A percentile compares a stretch with the other conserved stretches of the same genome.
Evolutionary conservation across 92 coral and sea anemone genomes (phyloP).

Genomic region (Phenganax stokvisi): DNA sequence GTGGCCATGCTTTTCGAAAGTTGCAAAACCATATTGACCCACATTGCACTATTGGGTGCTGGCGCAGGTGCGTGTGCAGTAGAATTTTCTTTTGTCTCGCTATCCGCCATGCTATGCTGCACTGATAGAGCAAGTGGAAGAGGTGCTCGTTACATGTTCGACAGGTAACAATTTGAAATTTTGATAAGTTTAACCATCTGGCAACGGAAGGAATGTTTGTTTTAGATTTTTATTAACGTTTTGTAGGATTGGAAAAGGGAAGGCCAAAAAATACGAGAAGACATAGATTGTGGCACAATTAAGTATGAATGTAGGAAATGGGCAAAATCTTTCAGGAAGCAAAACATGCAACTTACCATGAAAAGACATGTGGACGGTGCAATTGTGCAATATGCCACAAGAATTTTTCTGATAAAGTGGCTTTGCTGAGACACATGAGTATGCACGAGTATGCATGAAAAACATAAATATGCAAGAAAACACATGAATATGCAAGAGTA

Average conservation of each 20-base stretch:
- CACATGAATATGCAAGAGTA: neutral
- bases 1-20: too few relatives aligned
- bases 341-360: neutral
- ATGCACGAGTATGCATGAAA: neutral
- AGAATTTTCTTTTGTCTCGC: too few relatives aligned
- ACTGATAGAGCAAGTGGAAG: too few relatives aligned
- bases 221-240: neutral
- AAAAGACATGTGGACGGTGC: neutral
- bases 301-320: neutral
- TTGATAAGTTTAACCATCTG: too few relatives aligned
- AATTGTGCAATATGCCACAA: neutral
- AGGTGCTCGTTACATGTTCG: too few relatives aligned
- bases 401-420: neutral
- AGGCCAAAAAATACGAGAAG: slow-evolving; percentile 9
- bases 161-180: too few relatives aligned
- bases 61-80: too few relatives aligned
- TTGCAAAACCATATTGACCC: too few relatives aligned
- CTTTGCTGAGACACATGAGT: neutral
- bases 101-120: too few relatives aligned
- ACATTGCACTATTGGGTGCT: too few relatives aligned
- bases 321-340: neutral
- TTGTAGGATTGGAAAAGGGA: slow-evolving; percentile 16
- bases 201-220: too few relatives aligned
- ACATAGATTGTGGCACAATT: slow-evolving; percentile 16
- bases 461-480: neutral